These are phyloP conservation scores for Sarcophaga bullata DNA, from an alignment of 1,140 invertebrate species.

Conservation along the genomic window DNA sequence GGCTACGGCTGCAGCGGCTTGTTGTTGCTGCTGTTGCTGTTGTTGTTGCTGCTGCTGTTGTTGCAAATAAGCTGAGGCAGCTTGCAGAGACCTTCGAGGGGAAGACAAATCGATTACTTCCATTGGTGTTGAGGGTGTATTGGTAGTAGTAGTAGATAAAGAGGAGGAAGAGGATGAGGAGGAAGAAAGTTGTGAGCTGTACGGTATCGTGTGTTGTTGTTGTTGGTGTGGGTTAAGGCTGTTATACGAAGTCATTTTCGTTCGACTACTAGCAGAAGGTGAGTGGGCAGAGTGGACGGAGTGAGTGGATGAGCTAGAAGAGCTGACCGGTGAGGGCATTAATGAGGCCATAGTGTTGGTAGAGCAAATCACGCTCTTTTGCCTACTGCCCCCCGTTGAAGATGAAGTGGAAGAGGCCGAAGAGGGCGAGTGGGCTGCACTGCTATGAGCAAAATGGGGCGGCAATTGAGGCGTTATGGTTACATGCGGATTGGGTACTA, in stretches of 20 bases:
- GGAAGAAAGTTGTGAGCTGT: constrained; percentile 45
- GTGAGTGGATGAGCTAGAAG: constrained; percentile 39
- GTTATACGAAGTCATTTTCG: constrained; percentile 27
- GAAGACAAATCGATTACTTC: constrained; percentile 66
- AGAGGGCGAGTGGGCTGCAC: constrained; percentile 37
- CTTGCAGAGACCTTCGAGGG: constrained; percentile 63
- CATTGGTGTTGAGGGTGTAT: constrained; percentile 52
- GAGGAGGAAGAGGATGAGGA: constrained; percentile 48
- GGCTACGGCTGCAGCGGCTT: constrained; percentile 50
- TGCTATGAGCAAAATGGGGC: constrained; percentile 56
- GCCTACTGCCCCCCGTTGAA: constrained; percentile 47
- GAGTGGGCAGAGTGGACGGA: constrained; percentile 42
- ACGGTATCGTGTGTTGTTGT: constrained; percentile 19
- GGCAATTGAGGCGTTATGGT: constrained; percentile 61
- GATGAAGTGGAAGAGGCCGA: constrained; percentile 54
- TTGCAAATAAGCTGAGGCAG: constrained; percentile 55
- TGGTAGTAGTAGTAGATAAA: constrained; percentile 35
- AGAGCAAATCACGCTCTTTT: constrained; percentile 60
- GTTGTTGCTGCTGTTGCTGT: constrained; percentile 55
- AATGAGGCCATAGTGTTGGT: constrained; percentile 47
- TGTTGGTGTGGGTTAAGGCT: constrained; percentile 22
- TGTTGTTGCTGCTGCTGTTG: constrained; percentile 50
- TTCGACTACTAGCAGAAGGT: constrained; percentile 30
- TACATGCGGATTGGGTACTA: constrained; percentile 59
- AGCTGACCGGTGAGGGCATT: constrained; percentile 33